Percentiles rank a stretch among this genome's conserved stretches.
These are phyloP conservation scores for Drosophila seclusa DNA, from an alignment of 2,888 invertebrate genomes.

Conservation along the genomic window DNA sequence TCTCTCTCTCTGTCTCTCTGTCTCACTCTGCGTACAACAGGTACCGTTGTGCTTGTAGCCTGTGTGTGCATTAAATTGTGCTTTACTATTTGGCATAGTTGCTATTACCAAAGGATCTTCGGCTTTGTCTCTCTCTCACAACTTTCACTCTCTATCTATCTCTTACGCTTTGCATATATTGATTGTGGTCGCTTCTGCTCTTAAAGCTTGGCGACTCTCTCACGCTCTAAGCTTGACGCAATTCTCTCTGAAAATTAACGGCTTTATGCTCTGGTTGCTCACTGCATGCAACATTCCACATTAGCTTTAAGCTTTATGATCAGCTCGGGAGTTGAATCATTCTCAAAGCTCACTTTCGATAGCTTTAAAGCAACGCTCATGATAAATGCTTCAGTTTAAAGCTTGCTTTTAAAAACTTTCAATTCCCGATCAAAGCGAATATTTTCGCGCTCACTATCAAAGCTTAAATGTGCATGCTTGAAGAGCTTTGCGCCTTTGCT, in stretches of 20 bases:
- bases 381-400: not conserved
- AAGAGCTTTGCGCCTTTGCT: conserved; percentile 10
- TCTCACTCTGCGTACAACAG: conserved; percentile 4
- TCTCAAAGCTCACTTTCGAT: too few species aligned
- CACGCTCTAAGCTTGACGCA: not conserved
- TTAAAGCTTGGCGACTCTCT: not conserved
- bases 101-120: conserved; percentile 13
- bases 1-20: conserved; percentile 12
- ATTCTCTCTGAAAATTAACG: not conserved
- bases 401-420: not conserved
- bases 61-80: conserved; percentile 20
- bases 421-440: conserved; percentile 2
- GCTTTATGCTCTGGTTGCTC: not conserved
- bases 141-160: conserved; percentile 12
- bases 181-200: not conserved
- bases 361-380: too few species aligned
- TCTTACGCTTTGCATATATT: not conserved
- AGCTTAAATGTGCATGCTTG: not conserved
- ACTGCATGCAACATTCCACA: not conserved
- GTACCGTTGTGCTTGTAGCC: conserved; percentile 12
- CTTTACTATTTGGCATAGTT: conserved; percentile 5
- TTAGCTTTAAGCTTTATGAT: not conserved
- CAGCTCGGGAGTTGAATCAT: too few species aligned
- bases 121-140: not conserved
- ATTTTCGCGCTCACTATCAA: not conserved